phyloP scores from a whole-genome alignment of 2,113 vertebrate genomes.

The Andinoacara biseriatus region DNA sequence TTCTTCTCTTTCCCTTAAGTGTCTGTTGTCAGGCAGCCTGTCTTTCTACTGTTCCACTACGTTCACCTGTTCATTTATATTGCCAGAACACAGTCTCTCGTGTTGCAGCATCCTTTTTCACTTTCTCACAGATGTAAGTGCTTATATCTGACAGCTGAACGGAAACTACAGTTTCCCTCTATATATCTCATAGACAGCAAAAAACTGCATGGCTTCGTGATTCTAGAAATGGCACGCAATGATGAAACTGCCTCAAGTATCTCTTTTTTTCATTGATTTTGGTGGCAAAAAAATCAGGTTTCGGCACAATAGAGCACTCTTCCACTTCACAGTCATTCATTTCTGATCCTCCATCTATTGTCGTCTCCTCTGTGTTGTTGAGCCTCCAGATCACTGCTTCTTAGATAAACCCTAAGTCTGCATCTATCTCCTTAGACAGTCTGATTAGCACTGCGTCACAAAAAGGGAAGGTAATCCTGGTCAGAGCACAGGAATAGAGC shows the following conservation, averaged over 20 bases:
- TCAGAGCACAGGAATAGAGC: slow-evolving; percentile 78
- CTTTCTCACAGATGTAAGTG: slow-evolving; percentile 6
- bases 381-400: slow-evolving; percentile 67
- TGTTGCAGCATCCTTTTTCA: background rate
- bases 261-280: background rate
- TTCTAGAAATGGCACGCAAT: background rate
- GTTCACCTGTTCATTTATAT: background rate
- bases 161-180: background rate
- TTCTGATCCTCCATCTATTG: slow-evolving; percentile 39
- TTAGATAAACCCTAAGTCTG: slow-evolving; percentile 78
- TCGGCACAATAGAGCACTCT: background rate
- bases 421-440: slow-evolving; percentile 77
- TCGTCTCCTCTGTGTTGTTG: slow-evolving; percentile 27
- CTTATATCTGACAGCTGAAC: background rate
- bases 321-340: background rate
- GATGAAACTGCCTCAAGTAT: background rate
- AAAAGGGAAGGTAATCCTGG: slow-evolving; percentile 72
- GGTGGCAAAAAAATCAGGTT: background rate
- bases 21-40: slow-evolving; percentile 12
- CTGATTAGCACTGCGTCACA: slow-evolving; percentile 79
- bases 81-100: background rate
- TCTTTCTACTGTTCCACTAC: background rate
- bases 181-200: background rate
- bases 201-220: background rate
- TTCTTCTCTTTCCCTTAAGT: slow-evolving; percentile 15